Evolutionary conservation across 2,888 invertebrate species (phyloP).

Genomic region (Diadromus collaris): DNA sequence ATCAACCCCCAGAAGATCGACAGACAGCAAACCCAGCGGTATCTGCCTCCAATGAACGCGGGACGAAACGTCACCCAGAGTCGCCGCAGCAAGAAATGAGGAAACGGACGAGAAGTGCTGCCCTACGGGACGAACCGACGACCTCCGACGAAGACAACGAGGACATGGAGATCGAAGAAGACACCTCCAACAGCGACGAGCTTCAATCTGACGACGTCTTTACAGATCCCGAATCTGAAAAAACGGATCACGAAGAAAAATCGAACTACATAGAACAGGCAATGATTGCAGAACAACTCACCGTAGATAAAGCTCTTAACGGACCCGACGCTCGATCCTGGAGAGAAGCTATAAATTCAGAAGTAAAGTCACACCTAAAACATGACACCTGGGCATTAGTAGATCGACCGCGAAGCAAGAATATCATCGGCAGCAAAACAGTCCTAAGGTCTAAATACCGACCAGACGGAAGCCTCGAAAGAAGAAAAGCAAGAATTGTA

Average conservation of each 20-base stretch:
- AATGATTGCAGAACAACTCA: conserved; percentile 32
- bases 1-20: background rate
- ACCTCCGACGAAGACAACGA: background rate
- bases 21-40: background rate
- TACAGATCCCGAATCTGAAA: background rate
- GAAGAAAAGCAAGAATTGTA: conserved; percentile 1
- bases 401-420: background rate
- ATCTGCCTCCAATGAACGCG: background rate
- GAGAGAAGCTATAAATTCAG: conserved; percentile 55
- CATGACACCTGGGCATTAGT: background rate
- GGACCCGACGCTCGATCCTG: conserved; percentile 53
- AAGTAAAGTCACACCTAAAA: conserved; percentile 6
- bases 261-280: conserved; percentile 24
- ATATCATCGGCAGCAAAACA: background rate
- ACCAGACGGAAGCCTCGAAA: background rate
- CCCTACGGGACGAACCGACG: conserved; percentile 37
- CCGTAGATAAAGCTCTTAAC: conserved; percentile 41
- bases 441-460: background rate
- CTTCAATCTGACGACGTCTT: too few relatives aligned
- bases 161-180: conserved; percentile 16
- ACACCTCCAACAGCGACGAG: background rate
- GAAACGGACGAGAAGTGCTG: background rate
- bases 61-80: conserved; percentile 2
- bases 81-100: background rate
- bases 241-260: conserved; percentile 3